Base-by-base conservation (phyloP, 2,113 vertebrate genomes). In the Anolis sagrei region DNA sequence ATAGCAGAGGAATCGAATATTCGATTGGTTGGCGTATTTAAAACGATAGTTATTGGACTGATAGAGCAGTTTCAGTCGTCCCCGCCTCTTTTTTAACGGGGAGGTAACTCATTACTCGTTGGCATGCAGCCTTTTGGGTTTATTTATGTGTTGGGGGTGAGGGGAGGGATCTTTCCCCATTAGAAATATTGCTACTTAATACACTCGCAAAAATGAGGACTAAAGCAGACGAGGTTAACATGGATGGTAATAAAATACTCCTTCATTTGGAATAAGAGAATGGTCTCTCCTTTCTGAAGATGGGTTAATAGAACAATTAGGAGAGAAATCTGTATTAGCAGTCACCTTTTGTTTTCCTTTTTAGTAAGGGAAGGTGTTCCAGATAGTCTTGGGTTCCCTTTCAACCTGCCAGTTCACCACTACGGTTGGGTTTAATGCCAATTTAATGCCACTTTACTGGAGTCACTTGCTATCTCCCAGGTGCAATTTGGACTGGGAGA, bases 1-100 rank as follows among this genome's bases (percentile, higher is more conserved):
- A 74, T 54, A n/a, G 32, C 29, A 81, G 68, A 72, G 21, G 27
- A 85, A 79, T 62, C 39, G 27, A 86, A 79, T 74, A 86, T 73
- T 86, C 14, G 69, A 80, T 81, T 81, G 58, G 13, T 21, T 66
- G 61, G 36, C 36, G 34, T 23, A 81, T 51, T 27, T 39, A 39
- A 14, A 14, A 66, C 49, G 8, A 58, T 78, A 29, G 51, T n/a
- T 3, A 1, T 18, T 36, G 34, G 48, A 85, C 39, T 44, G 61
- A 29, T 73, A 48, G 29, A 34, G 19, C 32, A 13, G 54, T 18
- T 16, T 14, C 54, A 13, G 4, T 58, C 54, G 18, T 58, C 13
- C 54, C 51, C 54, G 16, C 14, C 14, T 13, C 54, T 18, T 16
- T 58, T 58, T 58, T 58, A 18, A 54, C 14, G 54, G 54, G 14